These are phyloP conservation scores for Folsomia candida DNA, from an alignment of 2,888 invertebrate species.

Conservation along the genomic window DNA sequence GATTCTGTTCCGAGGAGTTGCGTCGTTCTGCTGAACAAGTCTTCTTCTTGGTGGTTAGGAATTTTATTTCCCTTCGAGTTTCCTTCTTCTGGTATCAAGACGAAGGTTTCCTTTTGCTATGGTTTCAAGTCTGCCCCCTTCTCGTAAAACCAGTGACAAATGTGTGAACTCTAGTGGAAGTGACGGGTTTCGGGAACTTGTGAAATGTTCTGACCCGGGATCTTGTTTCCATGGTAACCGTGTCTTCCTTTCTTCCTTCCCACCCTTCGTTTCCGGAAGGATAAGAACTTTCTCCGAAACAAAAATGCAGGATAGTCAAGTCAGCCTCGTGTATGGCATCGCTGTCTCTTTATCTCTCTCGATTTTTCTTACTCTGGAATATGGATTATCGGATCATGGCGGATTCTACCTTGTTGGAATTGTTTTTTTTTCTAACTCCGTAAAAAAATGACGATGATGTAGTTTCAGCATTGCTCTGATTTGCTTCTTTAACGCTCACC, in stretches of 20 bases:
- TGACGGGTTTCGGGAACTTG: conserved; percentile 17
- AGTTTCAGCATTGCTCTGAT: too few species aligned
- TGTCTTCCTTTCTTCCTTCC: background rate
- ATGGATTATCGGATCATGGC: background rate
- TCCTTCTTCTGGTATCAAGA: too few species aligned
- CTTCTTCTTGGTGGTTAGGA: too few species aligned
- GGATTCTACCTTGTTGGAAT: background rate
- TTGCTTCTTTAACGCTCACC: too few species aligned
- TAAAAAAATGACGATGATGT: too few species aligned
- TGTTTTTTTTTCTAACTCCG: background rate
- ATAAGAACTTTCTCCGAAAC: background rate
- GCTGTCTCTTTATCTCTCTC: background rate
- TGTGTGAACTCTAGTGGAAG: conserved; percentile 30
- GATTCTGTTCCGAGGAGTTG: too few species aligned
- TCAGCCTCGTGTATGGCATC: too few species aligned
- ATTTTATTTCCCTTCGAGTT: too few species aligned
- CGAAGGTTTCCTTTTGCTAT: background rate
- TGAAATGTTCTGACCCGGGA: background rate
- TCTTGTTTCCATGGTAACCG: background rate
- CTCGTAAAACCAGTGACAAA: conserved; percentile 36
- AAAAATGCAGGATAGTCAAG: background rate
- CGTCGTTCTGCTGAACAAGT: too few species aligned
- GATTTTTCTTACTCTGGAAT: background rate
- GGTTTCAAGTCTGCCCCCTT: background rate
- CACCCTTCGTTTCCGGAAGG: background rate